Evolutionary conservation across 2,888 invertebrate species (phyloP), one percentile per base, ranked within the genome.

Genomic region (Scelioninae gen. 2): DNA sequence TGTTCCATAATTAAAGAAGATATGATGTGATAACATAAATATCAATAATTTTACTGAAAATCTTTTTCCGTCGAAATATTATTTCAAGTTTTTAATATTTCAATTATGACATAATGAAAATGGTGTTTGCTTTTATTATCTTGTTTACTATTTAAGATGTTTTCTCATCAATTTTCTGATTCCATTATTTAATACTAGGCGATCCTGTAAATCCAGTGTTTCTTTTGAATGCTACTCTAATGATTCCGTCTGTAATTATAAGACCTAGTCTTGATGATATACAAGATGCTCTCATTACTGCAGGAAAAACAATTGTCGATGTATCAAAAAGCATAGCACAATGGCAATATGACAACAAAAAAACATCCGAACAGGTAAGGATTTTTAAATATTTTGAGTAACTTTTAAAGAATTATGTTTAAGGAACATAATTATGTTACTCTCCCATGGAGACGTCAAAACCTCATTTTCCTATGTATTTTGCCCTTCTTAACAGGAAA

Each of bases 281-380:
- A 18, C 97, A 98, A 86, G 95, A 96, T 63, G 91, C 93, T 9
- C 87, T 98, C 41, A 90, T 93, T 39, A 88, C 91, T 37, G 94
- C 94, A 4, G 96, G 96, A 6, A 94, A 92, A 87, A 91, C 92
- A 76, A 95, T 97, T 75, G 92, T 95, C 0, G 93, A 93, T 13
- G 92, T 96, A 37, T 91, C 96, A 0, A 95, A 95, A 86, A 95
- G 96, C 22, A 95, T 97, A 16, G 93, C 94, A 0, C 96, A 96
- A 83, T 97, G 97, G 97, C 92, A 92, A 3, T 94, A 93, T 48
- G 93, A 93, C 45, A 90, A 90, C 81, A 87, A 74, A 19, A 85
- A 82, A 73, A 77, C 77, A 41, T 58, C 79, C 74, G 81, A 84
- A 79, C 79, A 60, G 73, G 76, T 78, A 39, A 45, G 2, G 7